Evolutionary conservation across 2,113 vertebrate species (phyloP).

Genomic region (Astur gentilis): DNA sequence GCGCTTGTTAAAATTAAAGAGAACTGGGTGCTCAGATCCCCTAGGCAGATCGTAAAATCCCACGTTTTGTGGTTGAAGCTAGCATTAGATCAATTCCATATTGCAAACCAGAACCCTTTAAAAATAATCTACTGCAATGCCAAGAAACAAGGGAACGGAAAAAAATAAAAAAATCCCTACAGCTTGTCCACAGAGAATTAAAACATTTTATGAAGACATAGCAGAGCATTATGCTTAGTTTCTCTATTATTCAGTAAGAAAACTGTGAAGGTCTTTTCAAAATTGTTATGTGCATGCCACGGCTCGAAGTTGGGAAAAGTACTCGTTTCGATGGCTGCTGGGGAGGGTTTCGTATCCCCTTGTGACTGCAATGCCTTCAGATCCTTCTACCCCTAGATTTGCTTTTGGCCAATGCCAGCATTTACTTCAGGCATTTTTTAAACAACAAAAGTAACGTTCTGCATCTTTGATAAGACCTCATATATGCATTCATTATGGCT

Average conservation of each 20-base stretch:
- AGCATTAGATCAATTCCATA: neutral
- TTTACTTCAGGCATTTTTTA: neutral
- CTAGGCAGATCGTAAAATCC: neutral
- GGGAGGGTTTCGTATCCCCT: neutral
- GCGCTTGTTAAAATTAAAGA: neutral
- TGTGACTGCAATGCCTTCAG: neutral
- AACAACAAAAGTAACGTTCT: neutral
- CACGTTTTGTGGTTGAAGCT: neutral
- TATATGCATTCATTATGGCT: neutral
- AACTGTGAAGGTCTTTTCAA: neutral
- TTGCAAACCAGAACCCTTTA: neutral
- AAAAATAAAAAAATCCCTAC: neutral
- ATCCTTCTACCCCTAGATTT: neutral
- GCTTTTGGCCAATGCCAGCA: neutral
- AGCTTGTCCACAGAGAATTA: neutral
- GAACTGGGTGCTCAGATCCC: neutral
- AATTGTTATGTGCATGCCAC: neutral
- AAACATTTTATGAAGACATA: neutral
- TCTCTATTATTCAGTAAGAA: neutral
- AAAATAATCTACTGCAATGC: neutral
- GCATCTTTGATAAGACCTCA: neutral
- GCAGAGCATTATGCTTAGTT: neutral
- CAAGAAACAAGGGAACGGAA: neutral
- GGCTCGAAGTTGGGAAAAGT: neutral
- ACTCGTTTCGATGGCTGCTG: neutral